Evolutionary conservation across 2,797 vertebrate genomes (phyloP), one percentile per base, ranked within the genome.

Genomic region (Darevskia nairensis): DNA sequence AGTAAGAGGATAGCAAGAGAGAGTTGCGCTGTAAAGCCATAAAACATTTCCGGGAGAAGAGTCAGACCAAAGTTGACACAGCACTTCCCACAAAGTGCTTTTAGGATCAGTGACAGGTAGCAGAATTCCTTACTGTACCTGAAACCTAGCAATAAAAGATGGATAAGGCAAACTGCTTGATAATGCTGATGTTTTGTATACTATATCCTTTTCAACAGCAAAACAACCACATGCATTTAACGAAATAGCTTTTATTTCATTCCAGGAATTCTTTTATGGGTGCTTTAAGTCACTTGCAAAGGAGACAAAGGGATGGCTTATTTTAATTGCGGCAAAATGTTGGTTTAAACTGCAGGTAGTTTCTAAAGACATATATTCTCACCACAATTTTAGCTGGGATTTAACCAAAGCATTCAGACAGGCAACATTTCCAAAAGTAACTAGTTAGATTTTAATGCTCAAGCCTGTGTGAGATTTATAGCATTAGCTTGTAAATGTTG

Each of bases 391-490:
- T 88, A 8, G 50, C 15, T 2, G 64, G 32, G 74, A 29, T 77
- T 39, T 3, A 75, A 0, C 0, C 32, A 21, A 82, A 27, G 84
- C 90, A 32, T 78, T 61, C 50, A 86, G 87, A 76, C 46, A 82
- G 90, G 32, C 8, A 76, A 69, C 68, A 8, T 84, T 64, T 71
- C 75, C 41, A 82, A 83, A 85, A 27, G 35, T 5, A 50, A 17
- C 39, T 82, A 87, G 82, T 10, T 79, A 32, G 88, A 82, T 90
- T 87, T 82, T 83, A 82, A 41, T 55, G 77, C 61, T 91, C n/a
- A 0, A 15, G 71, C n/a, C 35, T 89, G 29, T 46, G 82, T 81
- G 68, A 85, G 80, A 88, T 81, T 88, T 87, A 88, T 0, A 55
- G 80, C 23, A 7, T 0, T 1, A 86, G 90, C 90, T 86, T 93